Evolutionary conservation across 2,113 vertebrate genomes (phyloP).

Genomic region (Brachyhypopomus gauderio): DNA sequence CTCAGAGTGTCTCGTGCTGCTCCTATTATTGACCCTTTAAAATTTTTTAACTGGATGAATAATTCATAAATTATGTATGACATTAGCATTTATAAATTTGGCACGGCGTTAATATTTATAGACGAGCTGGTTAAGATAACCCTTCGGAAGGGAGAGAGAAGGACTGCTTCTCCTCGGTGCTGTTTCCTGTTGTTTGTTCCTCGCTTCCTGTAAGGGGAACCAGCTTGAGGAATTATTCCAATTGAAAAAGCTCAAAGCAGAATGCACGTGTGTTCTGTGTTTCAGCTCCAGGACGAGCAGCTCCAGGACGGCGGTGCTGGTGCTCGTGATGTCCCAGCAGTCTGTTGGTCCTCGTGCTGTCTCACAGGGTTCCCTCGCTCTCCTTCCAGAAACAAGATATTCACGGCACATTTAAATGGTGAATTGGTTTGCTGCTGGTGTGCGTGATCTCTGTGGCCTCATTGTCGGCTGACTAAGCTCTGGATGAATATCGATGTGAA

Average conservation of each 20-base stretch:
- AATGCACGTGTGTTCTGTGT: slow-evolving; percentile 11
- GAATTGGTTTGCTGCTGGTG: slow-evolving; percentile 48
- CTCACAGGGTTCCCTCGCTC: slow-evolving; percentile 4
- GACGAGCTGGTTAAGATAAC: slow-evolving; percentile 30
- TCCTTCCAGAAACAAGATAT: slow-evolving; percentile 25
- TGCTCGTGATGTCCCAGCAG: neutral
- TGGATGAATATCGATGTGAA: slow-evolving; percentile 46
- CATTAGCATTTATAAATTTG: slow-evolving; percentile 18
- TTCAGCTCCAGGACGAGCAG: slow-evolving; percentile 28
- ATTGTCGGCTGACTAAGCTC: slow-evolving; percentile 39
- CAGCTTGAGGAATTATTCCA: slow-evolving; percentile 37
- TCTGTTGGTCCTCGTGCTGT: neutral
- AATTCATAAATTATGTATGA: neutral
- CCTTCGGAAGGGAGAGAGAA: slow-evolving; percentile 37
- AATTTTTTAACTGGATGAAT: neutral
- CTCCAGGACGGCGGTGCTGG: neutral
- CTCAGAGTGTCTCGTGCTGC: neutral
- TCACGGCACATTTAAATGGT: slow-evolving; percentile 43
- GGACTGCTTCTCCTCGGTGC: slow-evolving; percentile 39
- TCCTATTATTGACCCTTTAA: neutral
- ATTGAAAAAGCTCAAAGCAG: slow-evolving; percentile 30
- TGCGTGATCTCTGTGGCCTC: slow-evolving; percentile 49
- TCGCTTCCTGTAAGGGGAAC: slow-evolving; percentile 46
- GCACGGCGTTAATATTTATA: slow-evolving; percentile 47
- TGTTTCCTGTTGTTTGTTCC: slow-evolving; percentile 53